phyloP scores from a whole-genome alignment of 2,888 invertebrate species.

The Stegophylla sp. region DNA sequence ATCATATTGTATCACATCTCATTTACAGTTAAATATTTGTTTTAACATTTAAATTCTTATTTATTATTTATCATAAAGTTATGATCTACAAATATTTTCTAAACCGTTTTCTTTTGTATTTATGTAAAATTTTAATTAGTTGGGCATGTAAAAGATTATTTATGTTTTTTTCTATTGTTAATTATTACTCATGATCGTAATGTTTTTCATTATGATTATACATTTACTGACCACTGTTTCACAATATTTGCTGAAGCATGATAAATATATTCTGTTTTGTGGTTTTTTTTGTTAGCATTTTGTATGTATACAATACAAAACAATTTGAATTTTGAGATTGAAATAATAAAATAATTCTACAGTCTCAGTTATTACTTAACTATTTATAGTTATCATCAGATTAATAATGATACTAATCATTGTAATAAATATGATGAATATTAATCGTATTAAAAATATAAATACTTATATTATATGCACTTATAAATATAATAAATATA shows the following conservation, averaged over 20 bases:
- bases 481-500: no score
- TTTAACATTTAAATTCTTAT: conserved; percentile 3
- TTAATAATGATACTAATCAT: no score
- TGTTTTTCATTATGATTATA: background rate
- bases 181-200: conserved; percentile 3
- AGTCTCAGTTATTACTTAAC: background rate
- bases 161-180: conserved; percentile 3
- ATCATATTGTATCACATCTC: background rate
- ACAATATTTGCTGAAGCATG: conserved; percentile 18
- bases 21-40: background rate
- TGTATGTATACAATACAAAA: background rate
- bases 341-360: background rate
- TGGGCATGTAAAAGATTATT: background rate
- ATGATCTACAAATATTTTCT: conserved; percentile 16
- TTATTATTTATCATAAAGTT: conserved; percentile 8
- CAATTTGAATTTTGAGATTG: conserved; percentile 13
- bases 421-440: no score
- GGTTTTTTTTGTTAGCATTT: background rate
- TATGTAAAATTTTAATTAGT: conserved; percentile 10
- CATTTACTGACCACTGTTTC: background rate
- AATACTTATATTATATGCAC: no score
- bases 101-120: background rate
- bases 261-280: conserved; percentile 3
- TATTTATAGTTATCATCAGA: background rate
- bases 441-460: no score